Evolutionary conservation across 2,888 invertebrate species (phyloP), one percentile per base, ranked within the genome.

Genomic region (Cantharis rufa): DNA sequence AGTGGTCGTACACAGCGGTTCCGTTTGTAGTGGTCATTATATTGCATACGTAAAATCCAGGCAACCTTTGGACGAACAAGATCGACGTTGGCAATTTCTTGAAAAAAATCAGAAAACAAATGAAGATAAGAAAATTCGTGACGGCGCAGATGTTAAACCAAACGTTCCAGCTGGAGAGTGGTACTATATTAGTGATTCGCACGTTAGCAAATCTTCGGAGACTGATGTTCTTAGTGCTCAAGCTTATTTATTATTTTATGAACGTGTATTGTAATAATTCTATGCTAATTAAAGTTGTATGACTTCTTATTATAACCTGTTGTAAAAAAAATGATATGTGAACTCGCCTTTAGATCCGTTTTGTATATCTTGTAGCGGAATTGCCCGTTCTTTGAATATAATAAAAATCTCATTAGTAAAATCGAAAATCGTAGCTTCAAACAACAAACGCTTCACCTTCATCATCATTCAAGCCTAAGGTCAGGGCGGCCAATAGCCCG

Each of bases 191-290:
- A 98, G 98, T 75, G 99, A 99, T 89, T 94, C 95, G 76, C 92
- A 94, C 85, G 97, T 98, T 0, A 91, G 91, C 61, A 95, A 96
- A 86, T 94, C 95, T 21, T 90, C 91, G 74, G 95, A 97, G 87
- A 92, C 93, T 2, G 91, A 92, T 80, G 98, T 98, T 76, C 90
- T 97, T 68, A 90, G 91, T 82, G 94, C 94, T 77, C 96, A 98
- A 88, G 98, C 99, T n/a, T 99, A 99, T 89, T 91, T 99, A 71
- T 91, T 99, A 62, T 99, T 99, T 89, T 99, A 99, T 88, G 98
- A 98, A 89, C 92, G 98, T 88, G 94, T 98, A 87, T 90, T 94
- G 88, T 96, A 93, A 89, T 48, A 48, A n/a, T 48, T 48, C n/a
- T 48, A n/a, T 48, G 48, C n/a, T 48, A 48, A 48, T 48, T 48